Base-by-base conservation (phyloP, 2,113 vertebrate genomes). In the Gambusia affinis region DNA sequence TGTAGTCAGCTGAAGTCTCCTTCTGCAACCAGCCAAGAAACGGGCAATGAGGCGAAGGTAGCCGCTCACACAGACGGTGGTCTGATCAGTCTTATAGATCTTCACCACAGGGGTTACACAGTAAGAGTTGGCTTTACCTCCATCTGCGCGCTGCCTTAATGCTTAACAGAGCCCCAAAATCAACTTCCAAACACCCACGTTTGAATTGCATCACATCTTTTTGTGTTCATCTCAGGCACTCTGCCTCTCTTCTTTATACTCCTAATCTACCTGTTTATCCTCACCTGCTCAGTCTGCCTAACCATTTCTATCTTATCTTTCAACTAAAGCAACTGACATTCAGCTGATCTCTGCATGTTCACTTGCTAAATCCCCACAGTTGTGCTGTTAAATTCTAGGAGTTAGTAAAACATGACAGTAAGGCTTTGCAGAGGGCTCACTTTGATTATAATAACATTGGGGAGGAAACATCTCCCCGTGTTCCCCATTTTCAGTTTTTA, bases 61-160 rank as follows among this genome's bases (percentile, higher is more conserved):
- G 82, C 82, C 60, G 82, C 82, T 81, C 75, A 10, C 79, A 12
- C 84, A 78, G 83, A 70, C 62, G 88, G 88, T 77, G 90, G 88
- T 91, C 87, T 88, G 81, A 91, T 89, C 88, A 79, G 78, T 69
- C 54, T 63, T 79, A 88, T 82, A 85, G 90, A 92, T 91, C 89
- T 64, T 81, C 88, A 60, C 90, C 37, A 62, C 88, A 28, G 87
- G 88, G 85, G 85, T 75, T 74, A 24, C 67, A 19, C 63, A 15
- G 76, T 44, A 33, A 67, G 76, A 81, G 75, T 83, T 62, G 22
- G 78, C 70, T 68, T 76, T 73, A 64, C 67, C 72, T 47, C 75
- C 35, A 31, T 75, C 73, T 79, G 61, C 64, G 68, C 29, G 24
- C 67, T 8, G 68, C 61, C 73, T 85, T 82, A 77, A 81, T 72